Percentiles rank a stretch among this genome's conserved stretches.
These are phyloP conservation scores for Embidobia sp. DNA, from an alignment of 2,888 invertebrate species.

Conservation along the genomic window DNA sequence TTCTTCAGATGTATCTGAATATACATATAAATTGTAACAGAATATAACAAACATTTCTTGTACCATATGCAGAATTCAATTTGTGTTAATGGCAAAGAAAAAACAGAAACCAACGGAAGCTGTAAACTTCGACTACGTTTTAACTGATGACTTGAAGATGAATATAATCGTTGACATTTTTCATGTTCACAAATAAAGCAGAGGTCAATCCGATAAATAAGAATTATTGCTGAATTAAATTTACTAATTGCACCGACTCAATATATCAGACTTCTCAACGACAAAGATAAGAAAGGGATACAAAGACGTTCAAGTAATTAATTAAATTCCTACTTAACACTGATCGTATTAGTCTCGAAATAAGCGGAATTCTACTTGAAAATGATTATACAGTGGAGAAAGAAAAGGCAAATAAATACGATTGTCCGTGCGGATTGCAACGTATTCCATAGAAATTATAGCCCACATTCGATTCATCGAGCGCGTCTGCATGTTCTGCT, in stretches of 20 bases:
- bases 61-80: no score
- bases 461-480: slow-evolving; percentile 67
- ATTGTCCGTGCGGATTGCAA: slow-evolving; percentile 21
- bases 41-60: no score
- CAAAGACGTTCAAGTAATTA: slow-evolving; percentile 33
- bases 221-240: slow-evolving; percentile 7
- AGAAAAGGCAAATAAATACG: slow-evolving; percentile 69
- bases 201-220: no score
- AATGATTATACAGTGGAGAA: slow-evolving; percentile 2
- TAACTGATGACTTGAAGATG: no score
- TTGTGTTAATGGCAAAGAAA: no score
- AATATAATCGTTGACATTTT: no score
- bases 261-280: not conserved
- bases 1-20: slow-evolving; percentile 19
- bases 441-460: slow-evolving; percentile 64
- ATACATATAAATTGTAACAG: no score
- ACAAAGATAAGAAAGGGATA: slow-evolving; percentile 10
- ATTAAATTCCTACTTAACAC: slow-evolving; percentile 19
- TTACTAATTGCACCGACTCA: slow-evolving; percentile 15
- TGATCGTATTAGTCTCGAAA: slow-evolving; percentile 24
- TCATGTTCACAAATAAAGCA: no score
- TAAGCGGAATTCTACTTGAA: slow-evolving; percentile 18
- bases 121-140: no score
- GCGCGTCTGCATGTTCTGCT: slow-evolving; percentile 67
- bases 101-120: no score